A percentile compares a stretch with the other conserved stretches of the same genome.
These are phyloP conservation scores for Ips typographus DNA, from an alignment of 1,140 invertebrate genomes.

Conservation along the genomic window DNA sequence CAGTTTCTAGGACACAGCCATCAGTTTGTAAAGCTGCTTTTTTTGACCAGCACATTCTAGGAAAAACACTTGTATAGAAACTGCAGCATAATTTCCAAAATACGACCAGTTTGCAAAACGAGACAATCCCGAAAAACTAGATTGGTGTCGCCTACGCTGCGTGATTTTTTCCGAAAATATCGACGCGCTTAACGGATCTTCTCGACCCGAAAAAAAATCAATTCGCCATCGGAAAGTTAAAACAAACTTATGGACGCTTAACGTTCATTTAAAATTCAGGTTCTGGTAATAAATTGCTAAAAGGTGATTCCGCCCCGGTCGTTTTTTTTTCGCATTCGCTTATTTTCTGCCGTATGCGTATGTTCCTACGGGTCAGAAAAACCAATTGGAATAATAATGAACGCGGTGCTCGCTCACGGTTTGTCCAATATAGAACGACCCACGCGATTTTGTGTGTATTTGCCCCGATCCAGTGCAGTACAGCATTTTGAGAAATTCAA, in stretches of 20 bases:
- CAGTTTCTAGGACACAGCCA: too few species aligned
- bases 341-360: conserved; percentile 28
- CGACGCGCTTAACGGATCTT: too few species aligned
- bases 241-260: conserved; percentile 14
- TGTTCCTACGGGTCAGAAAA: conserved; percentile 20
- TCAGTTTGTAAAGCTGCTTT: too few species aligned
- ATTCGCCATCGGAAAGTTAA: conserved; percentile 7
- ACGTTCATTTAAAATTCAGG: conserved; percentile 18
- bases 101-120: too few species aligned
- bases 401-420: conserved; percentile 27
- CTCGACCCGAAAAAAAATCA: background rate
- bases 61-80: too few species aligned
- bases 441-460: conserved; percentile 8
- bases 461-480: background rate
- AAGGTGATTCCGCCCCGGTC: conserved; percentile 13
- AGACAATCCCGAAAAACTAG: too few species aligned
- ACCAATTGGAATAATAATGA: conserved; percentile 31
- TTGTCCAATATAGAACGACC: conserved; percentile 25
- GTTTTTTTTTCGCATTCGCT: conserved; percentile 19
- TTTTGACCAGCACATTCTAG: too few species aligned
- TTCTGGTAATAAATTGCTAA: conserved; percentile 23
- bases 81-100: too few species aligned
- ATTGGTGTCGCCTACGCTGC: too few species aligned
- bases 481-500: conserved; percentile 2
- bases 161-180: too few species aligned